A percentile compares a stretch with the other conserved stretches of the same genome.
Conservation (phyloP, 2,888 invertebrate species). For the Automeris io region DNA sequence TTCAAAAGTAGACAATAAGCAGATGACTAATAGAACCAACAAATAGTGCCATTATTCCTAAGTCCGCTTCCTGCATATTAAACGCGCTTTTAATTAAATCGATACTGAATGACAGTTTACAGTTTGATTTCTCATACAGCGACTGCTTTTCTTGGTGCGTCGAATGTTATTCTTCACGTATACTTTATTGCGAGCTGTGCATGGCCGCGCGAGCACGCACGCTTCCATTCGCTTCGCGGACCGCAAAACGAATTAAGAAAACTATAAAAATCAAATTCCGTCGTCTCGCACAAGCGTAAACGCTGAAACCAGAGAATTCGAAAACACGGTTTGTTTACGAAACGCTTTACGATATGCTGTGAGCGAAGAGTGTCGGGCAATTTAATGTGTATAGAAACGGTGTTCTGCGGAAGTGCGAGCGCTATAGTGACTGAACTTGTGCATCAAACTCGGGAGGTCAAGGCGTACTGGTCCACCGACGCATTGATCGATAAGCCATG, state of each 20-base stretch:
- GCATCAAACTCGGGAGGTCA: constrained; percentile 41
- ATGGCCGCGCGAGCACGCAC: constrained; percentile 53
- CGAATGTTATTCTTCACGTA: constrained; percentile 16
- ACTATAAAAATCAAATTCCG: constrained; percentile 21
- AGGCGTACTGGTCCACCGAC: constrained; percentile 33
- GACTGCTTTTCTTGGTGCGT: constrained; percentile 30
- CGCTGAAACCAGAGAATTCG: neutral
- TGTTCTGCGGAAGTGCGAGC: constrained; percentile 12
- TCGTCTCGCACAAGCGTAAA: neutral
- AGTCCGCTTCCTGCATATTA: constrained; percentile 16
- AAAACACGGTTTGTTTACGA: neutral
- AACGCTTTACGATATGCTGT: no score
- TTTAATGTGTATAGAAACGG: constrained; percentile 1
- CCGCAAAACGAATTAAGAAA: constrained; percentile 27
- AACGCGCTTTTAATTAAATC: constrained; percentile 17
- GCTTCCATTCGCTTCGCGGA: constrained; percentile 27
- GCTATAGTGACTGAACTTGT: constrained; percentile 37
- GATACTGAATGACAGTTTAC: constrained; percentile 21
- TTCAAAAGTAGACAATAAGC: constrained; percentile 15
- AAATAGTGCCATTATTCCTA: constrained; percentile 27
- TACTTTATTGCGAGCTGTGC: constrained; percentile 48
- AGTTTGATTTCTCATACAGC: constrained; percentile 17
- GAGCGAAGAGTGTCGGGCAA: neutral
- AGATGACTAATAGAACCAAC: constrained; percentile 20
- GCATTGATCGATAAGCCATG: constrained; percentile 24